Conservation (phyloP, 2,797 vertebrate species). For the Tympanoctomys barrerae region DNA sequence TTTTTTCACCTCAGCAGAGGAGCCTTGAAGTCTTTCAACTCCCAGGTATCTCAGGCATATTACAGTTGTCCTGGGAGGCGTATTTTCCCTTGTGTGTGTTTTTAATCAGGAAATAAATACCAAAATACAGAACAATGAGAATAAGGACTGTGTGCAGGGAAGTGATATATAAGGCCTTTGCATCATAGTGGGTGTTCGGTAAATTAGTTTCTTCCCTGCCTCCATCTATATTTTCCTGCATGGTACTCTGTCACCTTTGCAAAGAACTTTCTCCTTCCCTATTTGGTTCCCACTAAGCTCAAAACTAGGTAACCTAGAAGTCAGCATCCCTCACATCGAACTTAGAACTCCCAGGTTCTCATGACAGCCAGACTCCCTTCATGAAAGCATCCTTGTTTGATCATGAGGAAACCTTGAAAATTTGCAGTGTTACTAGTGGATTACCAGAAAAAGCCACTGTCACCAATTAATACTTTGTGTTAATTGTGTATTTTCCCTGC, state of each 20-base stretch:
- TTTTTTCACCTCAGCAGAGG: not conserved
- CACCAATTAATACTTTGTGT: not conserved
- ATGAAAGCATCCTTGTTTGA: not conserved
- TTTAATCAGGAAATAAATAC: not conserved
- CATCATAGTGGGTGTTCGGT: not conserved
- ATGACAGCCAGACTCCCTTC: not conserved
- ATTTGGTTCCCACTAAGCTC: not conserved
- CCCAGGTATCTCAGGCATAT: not conserved
- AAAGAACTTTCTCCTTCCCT: not conserved
- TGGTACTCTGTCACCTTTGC: not conserved
- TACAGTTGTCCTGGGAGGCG: not conserved
- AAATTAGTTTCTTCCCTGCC: not conserved
- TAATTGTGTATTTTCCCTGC: not conserved
- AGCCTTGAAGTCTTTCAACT: not conserved
- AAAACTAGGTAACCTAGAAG: not conserved
- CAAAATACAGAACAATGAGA: not conserved
- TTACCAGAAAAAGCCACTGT: not conserved
- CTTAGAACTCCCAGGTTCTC: not conserved
- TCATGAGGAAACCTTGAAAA: not conserved
- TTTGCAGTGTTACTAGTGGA: not conserved
- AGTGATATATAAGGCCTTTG: not conserved
- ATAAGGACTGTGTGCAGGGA: not conserved
- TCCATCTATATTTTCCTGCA: not conserved
- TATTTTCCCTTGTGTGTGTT: not conserved
- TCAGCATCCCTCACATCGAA: not conserved